Evolutionary conservation across 1,140 invertebrate species (phyloP), one percentile per base, ranked within the genome.

Genomic region (Cylas formicarius): DNA sequence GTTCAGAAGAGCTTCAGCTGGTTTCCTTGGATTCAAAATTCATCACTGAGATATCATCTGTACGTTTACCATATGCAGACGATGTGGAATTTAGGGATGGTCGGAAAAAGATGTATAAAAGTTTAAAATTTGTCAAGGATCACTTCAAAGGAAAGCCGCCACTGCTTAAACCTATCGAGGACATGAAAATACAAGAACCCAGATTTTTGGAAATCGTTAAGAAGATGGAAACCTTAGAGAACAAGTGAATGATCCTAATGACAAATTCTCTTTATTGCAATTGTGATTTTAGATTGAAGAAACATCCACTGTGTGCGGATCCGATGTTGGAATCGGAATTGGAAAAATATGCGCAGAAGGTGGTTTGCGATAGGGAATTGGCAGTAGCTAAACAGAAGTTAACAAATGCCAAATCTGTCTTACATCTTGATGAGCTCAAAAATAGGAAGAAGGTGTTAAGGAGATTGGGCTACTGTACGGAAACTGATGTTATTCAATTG

Each of bases 351-450:
- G 74, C 84, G 13, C 70, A 78, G 36, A 97, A 96, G 71, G 67
- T 83, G 28, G 69, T 80, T 58, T 56, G 82, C 2, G 66, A 65
- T 9, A 64, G 69, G 13, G 71, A 82, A 53, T 60, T 90, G 20
- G 76, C 78, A 46, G 61, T 69, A 16, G 77, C 84, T 0, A 86
- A 83, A 58, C 52, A 72, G 2, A 87, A 96, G 61, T 67, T 98
- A 20, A 86, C 86, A 60, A 81, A 84, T 52, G 91, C 93, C 0
- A 89, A 91, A 59, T 95, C 90, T 29, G 73, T 99, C 20, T 66
- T 98, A 21, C 93, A 98, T 67, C 88, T 98, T 85, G 92, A 97
- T 57, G 95, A 99, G 60, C 69, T 99, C 7, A 97, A 96, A 68
- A 91, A 87, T 61, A 72, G 93, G 7, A 99, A 99, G 68, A 71